These are phyloP conservation scores for Thalassaphorura encarpata DNA, from an alignment of 1,140 invertebrate species.

Conservation along the genomic window DNA sequence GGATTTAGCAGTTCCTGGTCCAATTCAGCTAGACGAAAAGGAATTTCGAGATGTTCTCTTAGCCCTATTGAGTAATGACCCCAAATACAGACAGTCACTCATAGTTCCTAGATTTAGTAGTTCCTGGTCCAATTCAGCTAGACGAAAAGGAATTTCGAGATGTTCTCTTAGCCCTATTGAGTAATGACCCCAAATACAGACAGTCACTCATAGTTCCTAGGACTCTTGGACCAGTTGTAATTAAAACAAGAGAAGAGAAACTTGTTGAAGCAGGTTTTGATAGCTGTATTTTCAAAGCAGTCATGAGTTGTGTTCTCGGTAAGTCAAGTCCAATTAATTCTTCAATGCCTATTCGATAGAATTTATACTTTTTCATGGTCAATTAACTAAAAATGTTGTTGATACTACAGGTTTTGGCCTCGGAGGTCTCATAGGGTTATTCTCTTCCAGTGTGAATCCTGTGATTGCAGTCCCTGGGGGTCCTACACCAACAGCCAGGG, in stretches of 20 bases:
- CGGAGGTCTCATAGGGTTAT: constrained; percentile 79
- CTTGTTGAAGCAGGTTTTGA: constrained; percentile 75
- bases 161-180: constrained; percentile 10
- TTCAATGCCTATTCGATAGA: neutral
- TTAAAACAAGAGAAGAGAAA: constrained; percentile 79
- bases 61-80: constrained; percentile 9
- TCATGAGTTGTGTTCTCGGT: constrained; percentile 83
- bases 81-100: constrained; percentile 40
- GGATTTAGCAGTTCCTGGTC: no score
- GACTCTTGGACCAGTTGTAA: constrained; percentile 57
- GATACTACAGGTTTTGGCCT: constrained; percentile 78
- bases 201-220: constrained; percentile 61
- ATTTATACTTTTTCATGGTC: neutral
- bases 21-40: no score
- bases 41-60: constrained; percentile 10
- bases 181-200: constrained; percentile 9
- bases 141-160: constrained; percentile 7
- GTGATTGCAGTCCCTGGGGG: constrained; percentile 55
- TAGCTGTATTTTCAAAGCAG: constrained; percentile 83
- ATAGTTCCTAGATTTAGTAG: no score
- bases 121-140: no score
- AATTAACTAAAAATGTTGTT: no score
- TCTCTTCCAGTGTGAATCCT: constrained; percentile 90
- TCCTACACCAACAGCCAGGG: constrained; percentile 68
- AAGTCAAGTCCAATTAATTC: constrained; percentile 33